Evolutionary conservation across 92 coral and sea anemone species (phyloP), one percentile per base, ranked within the genome.

Genomic region (Palythoa heliodiscus): DNA sequence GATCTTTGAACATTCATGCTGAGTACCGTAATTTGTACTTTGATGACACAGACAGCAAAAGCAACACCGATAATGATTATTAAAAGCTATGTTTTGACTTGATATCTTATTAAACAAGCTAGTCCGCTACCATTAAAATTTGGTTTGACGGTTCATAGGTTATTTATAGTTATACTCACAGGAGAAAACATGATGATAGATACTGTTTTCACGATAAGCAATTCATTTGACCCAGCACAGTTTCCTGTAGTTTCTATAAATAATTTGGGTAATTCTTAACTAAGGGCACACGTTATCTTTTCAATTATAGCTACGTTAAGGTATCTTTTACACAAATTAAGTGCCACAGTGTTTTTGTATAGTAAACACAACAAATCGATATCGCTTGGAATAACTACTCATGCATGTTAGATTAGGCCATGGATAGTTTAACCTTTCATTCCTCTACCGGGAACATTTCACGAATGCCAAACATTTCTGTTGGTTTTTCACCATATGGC

Each of bases 391-490:
- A 54, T 14, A 15, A 25, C 17, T 13, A 70, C 3, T 70, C 73
- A 70, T 70, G 73, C 48, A 70, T 37, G 64, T 20, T 40, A 43
- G 58, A 78, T 22, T 57, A 63, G 54, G 55, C 60, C 11, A n/a
- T 60, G 70, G 83, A 38, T 20, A 20, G 11, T 38, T 20, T 39
- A 61, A 19, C 14, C 83, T 37, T 20, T 35, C 71, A 79, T 80
- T 63, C 73, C 60, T 66, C 55, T 13, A n/a, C 43, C 24, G n/a
- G 75, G 54, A 52, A 75, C 72, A 89, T 89, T 88, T 86, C 70
- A 86, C 82, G 87, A 40, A 89, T 89, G 92, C 68, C 58, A 89
- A 86, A 72, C 77, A 89, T 89, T 82, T 76, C 79, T 67, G 78
- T 40, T 87, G 75, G 76, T 72, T 54, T 11, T 24, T 43, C 39